Conservation (phyloP, 2,797 vertebrate genomes). For the Hydrocynus forskahlii region DNA sequence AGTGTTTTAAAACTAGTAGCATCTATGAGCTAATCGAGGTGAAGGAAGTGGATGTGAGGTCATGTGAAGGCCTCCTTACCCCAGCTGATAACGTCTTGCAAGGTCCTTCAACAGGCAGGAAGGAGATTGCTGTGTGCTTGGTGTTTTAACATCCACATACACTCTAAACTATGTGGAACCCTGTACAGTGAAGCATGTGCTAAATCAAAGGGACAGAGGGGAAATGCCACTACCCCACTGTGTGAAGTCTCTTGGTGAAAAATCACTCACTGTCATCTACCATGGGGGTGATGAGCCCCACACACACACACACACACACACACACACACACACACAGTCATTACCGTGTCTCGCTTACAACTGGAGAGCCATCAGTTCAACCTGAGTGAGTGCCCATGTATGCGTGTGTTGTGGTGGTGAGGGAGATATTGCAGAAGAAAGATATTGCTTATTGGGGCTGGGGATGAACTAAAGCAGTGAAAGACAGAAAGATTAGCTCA, state of each 20-base stretch:
- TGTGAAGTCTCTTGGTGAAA: constrained; percentile 19
- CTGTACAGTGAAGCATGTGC: constrained; percentile 25
- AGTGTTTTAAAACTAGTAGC: neutral
- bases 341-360: neutral
- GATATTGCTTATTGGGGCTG: too few relatives aligned
- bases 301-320: constrained; percentile 20
- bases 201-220: constrained; percentile 21
- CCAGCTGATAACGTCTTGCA: neutral
- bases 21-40: constrained; percentile 1
- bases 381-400: constrained; percentile 24
- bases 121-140: neutral
- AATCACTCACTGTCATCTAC: constrained; percentile 17
- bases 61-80: neutral
- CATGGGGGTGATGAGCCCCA: neutral
- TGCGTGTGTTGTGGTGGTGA: constrained; percentile 29
- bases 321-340: neutral
- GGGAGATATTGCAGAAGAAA: neutral
- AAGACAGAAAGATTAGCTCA: neutral
- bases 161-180: neutral
- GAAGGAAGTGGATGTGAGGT: constrained; percentile 4
- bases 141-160: neutral
- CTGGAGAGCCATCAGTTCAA: constrained; percentile 29
- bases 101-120: neutral
- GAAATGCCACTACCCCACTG: constrained; percentile 16
- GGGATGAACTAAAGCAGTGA: neutral